A percentile compares a stretch with the other conserved stretches of the same genome.
Evolutionary conservation across 2,113 vertebrate species (phyloP).

Genomic region (Microcebus griseorufus): DNA sequence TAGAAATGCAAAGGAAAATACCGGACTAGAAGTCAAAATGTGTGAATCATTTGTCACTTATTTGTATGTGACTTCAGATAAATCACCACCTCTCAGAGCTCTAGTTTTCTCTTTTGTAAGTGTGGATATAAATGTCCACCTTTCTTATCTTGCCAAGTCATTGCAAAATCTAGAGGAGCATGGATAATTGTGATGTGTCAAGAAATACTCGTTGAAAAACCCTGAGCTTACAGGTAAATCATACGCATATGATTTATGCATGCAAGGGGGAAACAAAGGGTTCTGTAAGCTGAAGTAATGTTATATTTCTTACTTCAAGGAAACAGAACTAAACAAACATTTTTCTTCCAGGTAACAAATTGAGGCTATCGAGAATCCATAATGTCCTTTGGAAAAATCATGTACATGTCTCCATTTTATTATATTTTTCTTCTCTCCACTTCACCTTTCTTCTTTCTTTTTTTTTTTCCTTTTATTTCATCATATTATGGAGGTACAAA

Average conservation of each 20-base stretch:
- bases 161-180: neutral
- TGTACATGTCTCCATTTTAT: neutral
- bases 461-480: too few species aligned
- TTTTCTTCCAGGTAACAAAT: slow-evolving; percentile 4
- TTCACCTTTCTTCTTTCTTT: neutral
- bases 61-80: neutral
- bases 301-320: neutral
- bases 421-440: neutral
- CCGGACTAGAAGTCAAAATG: neutral
- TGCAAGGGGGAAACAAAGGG: neutral
- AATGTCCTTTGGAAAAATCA: slow-evolving; percentile 15
- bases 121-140: neutral
- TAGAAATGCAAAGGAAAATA: neutral
- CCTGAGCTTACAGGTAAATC: neutral
- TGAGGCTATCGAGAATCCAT: neutral
- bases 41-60: neutral
- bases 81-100: neutral
- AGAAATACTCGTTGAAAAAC: neutral
- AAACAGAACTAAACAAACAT: neutral
- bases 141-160: neutral
- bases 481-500: too few species aligned
- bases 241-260: neutral
- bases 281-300: neutral
- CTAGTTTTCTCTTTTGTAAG: neutral
- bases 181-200: neutral